Percentiles rank a stretch among this genome's conserved stretches.
Evolutionary conservation across 2,888 invertebrate species (phyloP).

Genomic region (Diplazon laetatorius): DNA sequence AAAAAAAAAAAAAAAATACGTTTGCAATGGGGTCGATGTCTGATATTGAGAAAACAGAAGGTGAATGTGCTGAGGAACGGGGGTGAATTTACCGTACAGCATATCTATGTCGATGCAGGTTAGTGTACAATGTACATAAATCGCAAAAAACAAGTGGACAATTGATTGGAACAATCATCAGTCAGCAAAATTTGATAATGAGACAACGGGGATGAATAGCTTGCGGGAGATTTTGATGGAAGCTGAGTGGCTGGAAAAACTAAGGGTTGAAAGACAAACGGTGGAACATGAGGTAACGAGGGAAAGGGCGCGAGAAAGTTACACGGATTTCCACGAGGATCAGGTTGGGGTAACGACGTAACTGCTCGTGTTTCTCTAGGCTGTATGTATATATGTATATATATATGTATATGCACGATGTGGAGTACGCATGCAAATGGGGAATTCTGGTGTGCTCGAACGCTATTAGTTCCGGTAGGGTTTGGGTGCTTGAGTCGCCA

Average conservation of each 20-base stretch:
- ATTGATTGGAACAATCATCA: no score
- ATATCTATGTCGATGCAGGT: no score
- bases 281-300: background rate
- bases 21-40: background rate
- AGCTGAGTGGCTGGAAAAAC: no score
- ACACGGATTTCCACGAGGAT: constrained; percentile 33
- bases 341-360: constrained; percentile 47
- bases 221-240: no score
- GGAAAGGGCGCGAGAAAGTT: constrained; percentile 38
- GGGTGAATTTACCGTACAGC: no score
- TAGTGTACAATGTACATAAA: no score
- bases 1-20: background rate
- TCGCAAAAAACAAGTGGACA: no score
- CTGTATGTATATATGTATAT: no score
- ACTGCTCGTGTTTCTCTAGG: constrained; percentile 43
- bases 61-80: no score
- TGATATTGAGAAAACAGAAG: background rate
- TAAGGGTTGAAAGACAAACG: background rate
- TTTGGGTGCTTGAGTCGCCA: constrained; percentile 40
- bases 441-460: constrained; percentile 56
- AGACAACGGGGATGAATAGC: no score
- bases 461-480: constrained; percentile 10
- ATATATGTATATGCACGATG: no score
- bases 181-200: no score
- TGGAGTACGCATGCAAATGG: constrained; percentile 56